phyloP scores from a whole-genome alignment of 2,888 invertebrate species.

The Drosophila niveifrons region DNA sequence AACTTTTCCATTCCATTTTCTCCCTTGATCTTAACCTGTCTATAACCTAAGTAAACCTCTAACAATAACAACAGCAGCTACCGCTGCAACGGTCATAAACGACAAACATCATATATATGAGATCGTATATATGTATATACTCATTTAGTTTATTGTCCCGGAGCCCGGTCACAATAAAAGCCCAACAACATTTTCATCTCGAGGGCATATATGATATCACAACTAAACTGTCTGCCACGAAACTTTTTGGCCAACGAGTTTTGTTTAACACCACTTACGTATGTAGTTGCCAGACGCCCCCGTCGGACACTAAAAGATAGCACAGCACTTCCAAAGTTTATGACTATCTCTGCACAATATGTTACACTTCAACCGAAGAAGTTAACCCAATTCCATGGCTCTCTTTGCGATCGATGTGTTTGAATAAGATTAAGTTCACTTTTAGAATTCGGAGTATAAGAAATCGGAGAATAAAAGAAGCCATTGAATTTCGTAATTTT shows the following conservation, averaged over 20 bases:
- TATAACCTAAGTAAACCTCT: neutral
- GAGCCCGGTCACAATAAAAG: constrained; percentile 6
- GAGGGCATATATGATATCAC: constrained; percentile 64
- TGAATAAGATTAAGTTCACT: too few relatives aligned
- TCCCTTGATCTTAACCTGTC: neutral
- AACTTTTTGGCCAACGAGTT: constrained; percentile 26
- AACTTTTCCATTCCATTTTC: neutral
- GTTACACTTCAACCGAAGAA: neutral
- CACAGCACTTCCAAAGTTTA: constrained; percentile 7
- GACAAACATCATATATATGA: constrained; percentile 27
- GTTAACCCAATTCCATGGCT: neutral
- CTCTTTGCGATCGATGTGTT: neutral
- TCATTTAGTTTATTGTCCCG: constrained; percentile 32
- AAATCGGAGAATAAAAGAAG: neutral
- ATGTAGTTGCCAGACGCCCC: constrained; percentile 39
- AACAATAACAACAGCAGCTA: neutral
- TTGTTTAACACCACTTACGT: constrained; percentile 39
- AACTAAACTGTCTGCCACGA: constrained; percentile 62
- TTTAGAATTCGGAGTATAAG: too few relatives aligned
- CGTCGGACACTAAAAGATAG: constrained; percentile 30
- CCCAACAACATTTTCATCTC: constrained; percentile 26
- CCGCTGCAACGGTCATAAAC: constrained; percentile 7
- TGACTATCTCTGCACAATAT: neutral
- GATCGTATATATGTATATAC: constrained; percentile 16
- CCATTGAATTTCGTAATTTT: neutral